These are phyloP conservation scores for Bufo bufo DNA, from an alignment of 2,113 vertebrate species.

Conservation along the genomic window DNA sequence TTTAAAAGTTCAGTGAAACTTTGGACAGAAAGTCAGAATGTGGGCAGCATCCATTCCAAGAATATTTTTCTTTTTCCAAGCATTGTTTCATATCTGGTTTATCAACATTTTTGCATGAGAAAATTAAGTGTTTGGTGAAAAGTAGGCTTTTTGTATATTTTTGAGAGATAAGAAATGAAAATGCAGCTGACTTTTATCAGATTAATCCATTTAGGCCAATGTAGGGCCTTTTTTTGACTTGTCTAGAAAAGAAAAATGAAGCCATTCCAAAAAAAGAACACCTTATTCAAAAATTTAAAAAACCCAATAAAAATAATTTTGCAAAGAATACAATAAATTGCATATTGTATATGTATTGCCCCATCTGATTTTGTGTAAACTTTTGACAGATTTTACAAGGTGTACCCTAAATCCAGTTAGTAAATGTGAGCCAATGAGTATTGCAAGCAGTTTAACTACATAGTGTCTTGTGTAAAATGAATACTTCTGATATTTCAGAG, in stretches of 20 bases:
- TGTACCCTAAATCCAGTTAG: too few species aligned
- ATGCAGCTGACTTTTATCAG: not conserved
- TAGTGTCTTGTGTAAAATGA: too few species aligned
- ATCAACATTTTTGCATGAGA: slow-evolving; percentile 76
- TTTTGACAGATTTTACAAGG: too few species aligned
- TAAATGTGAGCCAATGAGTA: too few species aligned
- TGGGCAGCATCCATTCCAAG: not conserved
- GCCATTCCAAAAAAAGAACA: too few species aligned
- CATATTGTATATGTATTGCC: too few species aligned
- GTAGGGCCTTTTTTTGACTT: not conserved
- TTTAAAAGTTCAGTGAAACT: not conserved
- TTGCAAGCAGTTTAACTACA: too few species aligned
- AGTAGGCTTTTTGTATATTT: slow-evolving; percentile 79
- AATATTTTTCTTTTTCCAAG: not conserved
- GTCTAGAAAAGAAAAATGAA: not conserved
- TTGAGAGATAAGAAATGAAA: slow-evolving; percentile 48
- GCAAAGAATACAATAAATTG: too few species aligned
- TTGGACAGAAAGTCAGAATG: slow-evolving; percentile 5
- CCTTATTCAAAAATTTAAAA: too few species aligned
- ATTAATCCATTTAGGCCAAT: not conserved
- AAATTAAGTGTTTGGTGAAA: slow-evolving; percentile 76
- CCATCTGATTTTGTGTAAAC: too few species aligned
- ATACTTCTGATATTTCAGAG: not conserved
- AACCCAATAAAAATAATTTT: too few species aligned
- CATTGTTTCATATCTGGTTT: slow-evolving; percentile 28